These are phyloP conservation scores for Phaethornis superciliosus DNA, from an alignment of 2,113 vertebrate genomes.

Conservation along the genomic window DNA sequence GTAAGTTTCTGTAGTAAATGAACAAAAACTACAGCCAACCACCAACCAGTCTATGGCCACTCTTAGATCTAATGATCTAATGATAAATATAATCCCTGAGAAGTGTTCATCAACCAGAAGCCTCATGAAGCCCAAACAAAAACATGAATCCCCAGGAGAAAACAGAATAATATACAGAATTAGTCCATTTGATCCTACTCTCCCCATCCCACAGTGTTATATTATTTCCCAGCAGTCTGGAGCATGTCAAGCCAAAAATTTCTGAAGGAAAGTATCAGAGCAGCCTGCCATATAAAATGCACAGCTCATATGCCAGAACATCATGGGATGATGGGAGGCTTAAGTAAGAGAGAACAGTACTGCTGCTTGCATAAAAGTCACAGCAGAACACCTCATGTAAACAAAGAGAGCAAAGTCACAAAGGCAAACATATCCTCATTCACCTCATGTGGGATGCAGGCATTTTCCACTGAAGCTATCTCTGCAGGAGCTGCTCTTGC, in stretches of 20 bases:
- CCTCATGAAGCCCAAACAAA: not conserved
- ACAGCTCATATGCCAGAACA: not conserved
- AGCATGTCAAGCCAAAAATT: not conserved
- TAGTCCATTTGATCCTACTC: not conserved
- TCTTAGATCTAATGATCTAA: not conserved
- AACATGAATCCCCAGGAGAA: not conserved
- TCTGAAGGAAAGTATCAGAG: not conserved
- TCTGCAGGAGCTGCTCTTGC: not conserved
- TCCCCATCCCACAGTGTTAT: not conserved
- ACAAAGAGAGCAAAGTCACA: conserved; percentile 1
- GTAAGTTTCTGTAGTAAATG: not conserved
- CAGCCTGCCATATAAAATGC: not conserved
- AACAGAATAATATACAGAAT: not conserved
- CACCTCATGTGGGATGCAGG: not conserved
- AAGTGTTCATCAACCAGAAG: not conserved
- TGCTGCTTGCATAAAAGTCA: rapidly evolving
- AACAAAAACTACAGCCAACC: not conserved
- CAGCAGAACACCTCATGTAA: not conserved
- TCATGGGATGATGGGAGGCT: rapidly evolving
- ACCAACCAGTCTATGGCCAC: rapidly evolving
- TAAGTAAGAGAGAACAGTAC: not conserved
- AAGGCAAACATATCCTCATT: not conserved
- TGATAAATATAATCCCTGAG: not conserved
- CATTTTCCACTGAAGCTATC: not conserved
- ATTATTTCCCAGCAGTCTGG: not conserved